Base-by-base conservation (phyloP, 2,113 vertebrate genomes). In the Ammodramus savannarum region DNA sequence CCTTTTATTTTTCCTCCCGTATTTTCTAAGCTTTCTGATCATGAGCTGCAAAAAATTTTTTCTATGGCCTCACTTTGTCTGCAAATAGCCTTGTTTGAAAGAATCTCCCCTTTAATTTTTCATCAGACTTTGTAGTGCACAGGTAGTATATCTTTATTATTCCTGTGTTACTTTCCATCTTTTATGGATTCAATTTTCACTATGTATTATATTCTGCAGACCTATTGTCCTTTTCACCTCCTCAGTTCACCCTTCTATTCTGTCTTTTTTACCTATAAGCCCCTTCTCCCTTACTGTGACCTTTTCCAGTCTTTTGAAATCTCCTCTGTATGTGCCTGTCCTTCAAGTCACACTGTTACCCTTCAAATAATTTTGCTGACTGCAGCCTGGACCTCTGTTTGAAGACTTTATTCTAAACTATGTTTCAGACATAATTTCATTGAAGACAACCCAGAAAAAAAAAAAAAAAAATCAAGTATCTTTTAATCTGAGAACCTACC, bases 221-320 rank as follows among this genome's bases (percentile, higher is more conserved):
- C 78, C 75, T 93, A 95, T 95, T 94, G 85, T 94, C 89, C 89
- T 93, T 76, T 94, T 95, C 80, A 95, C 93, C 80, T 94, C 44
- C 52, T 73, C 31, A 13, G 61, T 94, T 96, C 91, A 87, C 80
- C 71, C 59, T 82, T 92, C 63, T 93, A 44, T 93, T 96, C 80
- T 89, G 22, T 58, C 73, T 65, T 81, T 84, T 94, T 84, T 46
- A 77, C 76, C 72, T 82, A 12, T 27, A 63, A 92, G 83, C 63
- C 86, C 71, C 76, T 89, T 95, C 58, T 93, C 61, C 84, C 81
- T 79, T 63, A 34, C 88, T 80, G 89, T 84, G 93, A 96, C 93
- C 96, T 96, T 94, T 95, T 51, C 11, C 38, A 87, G 46, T 75
- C 80, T 82, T 97, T 96, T 97, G 90, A 96, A 96, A 73, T 89